Percentiles rank a stretch among this genome's conserved stretches.
phyloP scores from a whole-genome alignment of 1,140 invertebrate genomes.

The Trichonephila inaurata region DNA sequence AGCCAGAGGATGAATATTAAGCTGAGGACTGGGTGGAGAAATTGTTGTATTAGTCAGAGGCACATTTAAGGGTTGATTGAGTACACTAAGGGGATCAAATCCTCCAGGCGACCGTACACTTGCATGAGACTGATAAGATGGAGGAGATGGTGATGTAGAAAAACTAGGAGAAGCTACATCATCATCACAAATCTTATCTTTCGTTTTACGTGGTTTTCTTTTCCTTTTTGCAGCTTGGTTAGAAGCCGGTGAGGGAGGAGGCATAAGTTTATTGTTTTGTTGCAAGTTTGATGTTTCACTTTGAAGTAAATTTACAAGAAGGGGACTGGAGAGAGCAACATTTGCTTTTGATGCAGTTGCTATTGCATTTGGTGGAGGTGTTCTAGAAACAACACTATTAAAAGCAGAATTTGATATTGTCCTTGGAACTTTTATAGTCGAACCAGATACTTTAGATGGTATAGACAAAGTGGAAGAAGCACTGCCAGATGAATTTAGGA shows the following conservation, averaged over 20 bases:
- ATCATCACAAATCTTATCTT: conserved; percentile 77
- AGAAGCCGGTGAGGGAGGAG: conserved; percentile 78
- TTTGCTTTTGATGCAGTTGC: conserved; percentile 78
- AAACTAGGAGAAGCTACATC: conserved; percentile 56
- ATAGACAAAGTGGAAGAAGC: conserved; percentile 82
- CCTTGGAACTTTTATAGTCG: conserved; percentile 56
- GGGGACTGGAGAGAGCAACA: conserved; percentile 90
- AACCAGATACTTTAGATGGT: conserved; percentile 73
- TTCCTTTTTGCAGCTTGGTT: conserved; percentile 76
- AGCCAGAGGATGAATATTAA: conserved; percentile 68
- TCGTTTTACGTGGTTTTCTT: conserved; percentile 77
- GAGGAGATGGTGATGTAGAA: conserved; percentile 66
- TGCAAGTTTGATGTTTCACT: conserved; percentile 84
- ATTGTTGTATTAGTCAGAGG: conserved; percentile 69
- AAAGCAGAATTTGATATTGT: conserved; percentile 69
- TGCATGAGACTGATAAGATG: conserved; percentile 67
- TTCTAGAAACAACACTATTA: conserved; percentile 72
- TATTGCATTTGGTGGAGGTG: conserved; percentile 66
- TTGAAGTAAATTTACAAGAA: conserved; percentile 94
- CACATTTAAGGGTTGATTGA: conserved; percentile 70
- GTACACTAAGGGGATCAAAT: conserved; percentile 73
- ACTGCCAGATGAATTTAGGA: conserved; percentile 79
- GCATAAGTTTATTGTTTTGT: conserved; percentile 77
- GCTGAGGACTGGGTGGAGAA: conserved; percentile 58
- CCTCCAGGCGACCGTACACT: conserved; percentile 65